Conservation (phyloP, 2,113 vertebrate genomes). For the Aegypius monachus region DNA sequence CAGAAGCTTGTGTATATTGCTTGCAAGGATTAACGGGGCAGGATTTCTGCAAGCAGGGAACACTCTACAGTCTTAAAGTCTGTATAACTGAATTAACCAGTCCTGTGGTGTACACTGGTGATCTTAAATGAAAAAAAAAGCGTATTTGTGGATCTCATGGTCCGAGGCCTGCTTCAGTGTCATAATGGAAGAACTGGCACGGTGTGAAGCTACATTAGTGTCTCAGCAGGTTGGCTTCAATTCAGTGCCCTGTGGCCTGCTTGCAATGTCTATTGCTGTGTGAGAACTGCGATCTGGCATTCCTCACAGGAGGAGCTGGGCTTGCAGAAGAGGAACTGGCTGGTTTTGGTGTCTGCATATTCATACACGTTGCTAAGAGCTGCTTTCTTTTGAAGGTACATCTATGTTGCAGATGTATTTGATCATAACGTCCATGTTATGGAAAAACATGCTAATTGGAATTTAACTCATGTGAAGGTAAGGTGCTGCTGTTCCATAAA, state of each 20-base stretch:
- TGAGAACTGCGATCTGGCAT: not conserved
- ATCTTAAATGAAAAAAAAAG: not conserved
- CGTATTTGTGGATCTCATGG: fast-evolving
- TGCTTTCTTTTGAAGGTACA: slow-evolving; percentile 74
- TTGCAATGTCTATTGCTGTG: not conserved
- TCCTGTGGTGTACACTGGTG: not conserved
- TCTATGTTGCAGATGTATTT: slow-evolving; percentile 81
- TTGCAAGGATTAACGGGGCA: not conserved
- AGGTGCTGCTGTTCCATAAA: not conserved
- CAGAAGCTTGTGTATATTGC: not conserved
- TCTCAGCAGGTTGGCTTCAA: not conserved
- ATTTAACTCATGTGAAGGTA: slow-evolving; percentile 84
- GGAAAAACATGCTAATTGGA: slow-evolving; percentile 78
- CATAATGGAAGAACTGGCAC: not conserved
- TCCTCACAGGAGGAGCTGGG: not conserved
- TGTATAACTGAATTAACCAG: not conserved
- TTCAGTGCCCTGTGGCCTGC: not conserved
- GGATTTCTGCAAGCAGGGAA: not conserved
- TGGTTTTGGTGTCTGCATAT: not conserved
- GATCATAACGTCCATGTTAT: slow-evolving; percentile 78
- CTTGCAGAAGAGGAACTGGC: not conserved
- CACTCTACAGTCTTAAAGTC: not conserved
- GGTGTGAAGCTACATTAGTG: not conserved
- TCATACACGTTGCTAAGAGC: not conserved
- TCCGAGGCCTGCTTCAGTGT: not conserved